A percentile compares a stretch with the other conserved stretches of the same genome.
These are phyloP conservation scores for Ceratina australensis DNA, from an alignment of 1,140 invertebrate genomes.

Conservation along the genomic window DNA sequence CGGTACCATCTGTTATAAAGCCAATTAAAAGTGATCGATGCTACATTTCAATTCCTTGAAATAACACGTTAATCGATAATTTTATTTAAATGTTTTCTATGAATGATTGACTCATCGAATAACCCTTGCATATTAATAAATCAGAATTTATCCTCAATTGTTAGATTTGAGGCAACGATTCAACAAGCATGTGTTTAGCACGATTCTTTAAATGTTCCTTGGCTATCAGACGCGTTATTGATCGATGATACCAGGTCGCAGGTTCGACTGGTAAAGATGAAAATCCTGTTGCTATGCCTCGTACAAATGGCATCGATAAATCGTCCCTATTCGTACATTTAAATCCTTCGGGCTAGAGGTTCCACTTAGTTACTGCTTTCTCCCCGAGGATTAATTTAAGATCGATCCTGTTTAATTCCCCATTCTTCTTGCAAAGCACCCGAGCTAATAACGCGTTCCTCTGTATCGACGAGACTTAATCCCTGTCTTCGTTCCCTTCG, in stretches of 20 bases:
- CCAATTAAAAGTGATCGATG: too few species aligned
- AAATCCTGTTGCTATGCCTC: neutral
- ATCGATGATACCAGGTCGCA: neutral
- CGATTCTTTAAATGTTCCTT: neutral
- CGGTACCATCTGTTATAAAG: too few species aligned
- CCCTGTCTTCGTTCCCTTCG: conserved; percentile 52
- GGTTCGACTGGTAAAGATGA: neutral
- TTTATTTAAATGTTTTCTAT: too few species aligned
- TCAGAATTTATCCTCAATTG: too few species aligned
- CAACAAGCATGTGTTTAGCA: too few species aligned
- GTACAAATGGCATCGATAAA: conserved; percentile 19
- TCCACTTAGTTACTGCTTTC: neutral
- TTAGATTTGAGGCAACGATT: too few species aligned
- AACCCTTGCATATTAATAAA: too few species aligned
- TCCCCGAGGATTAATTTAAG: conserved; percentile 40
- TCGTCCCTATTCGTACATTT: conserved; percentile 8
- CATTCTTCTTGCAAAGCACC: neutral
- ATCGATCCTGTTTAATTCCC: conserved; percentile 28
- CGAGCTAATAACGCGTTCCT: conserved; percentile 35
- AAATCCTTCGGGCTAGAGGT: neutral
- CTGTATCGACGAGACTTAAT: conserved; percentile 64
- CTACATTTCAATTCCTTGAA: too few species aligned
- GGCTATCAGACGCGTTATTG: neutral
- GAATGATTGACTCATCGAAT: too few species aligned
- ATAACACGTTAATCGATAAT: too few species aligned